Conservation (phyloP, 2,113 vertebrate genomes). For the Prunella himalayana region DNA sequence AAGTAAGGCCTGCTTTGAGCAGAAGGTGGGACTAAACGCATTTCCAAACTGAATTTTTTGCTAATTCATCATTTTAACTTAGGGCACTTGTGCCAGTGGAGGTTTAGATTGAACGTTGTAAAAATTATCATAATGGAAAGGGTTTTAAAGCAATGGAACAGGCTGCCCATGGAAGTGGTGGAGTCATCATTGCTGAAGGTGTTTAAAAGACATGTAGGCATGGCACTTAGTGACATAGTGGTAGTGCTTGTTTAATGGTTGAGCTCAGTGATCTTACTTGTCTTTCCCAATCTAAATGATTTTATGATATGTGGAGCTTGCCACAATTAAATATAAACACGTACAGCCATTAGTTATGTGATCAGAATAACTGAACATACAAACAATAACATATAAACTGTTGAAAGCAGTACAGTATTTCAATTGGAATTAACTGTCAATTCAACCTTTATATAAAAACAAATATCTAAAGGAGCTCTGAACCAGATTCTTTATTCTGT, state of each 20-base stretch:
- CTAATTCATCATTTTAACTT: neutral
- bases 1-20: neutral
- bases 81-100: neutral
- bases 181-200: neutral
- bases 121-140: neutral
- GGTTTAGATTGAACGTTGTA: neutral
- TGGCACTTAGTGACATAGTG: neutral
- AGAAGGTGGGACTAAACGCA: neutral
- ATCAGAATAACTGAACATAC: neutral
- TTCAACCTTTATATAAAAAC: neutral
- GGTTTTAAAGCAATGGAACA: neutral
- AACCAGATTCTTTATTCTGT: neutral
- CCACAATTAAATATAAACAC: neutral
- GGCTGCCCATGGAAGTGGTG: neutral
- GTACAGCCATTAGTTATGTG: neutral
- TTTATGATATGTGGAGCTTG: neutral
- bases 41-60: neutral
- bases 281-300: neutral
- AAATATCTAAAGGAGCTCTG: neutral
- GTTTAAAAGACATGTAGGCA: neutral
- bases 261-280: neutral
- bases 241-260: neutral
- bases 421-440: neutral
- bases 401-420: neutral
- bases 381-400: neutral